phyloP scores from a whole-genome alignment of 2,888 invertebrate species.

The Falcaria lacertinaria region DNA sequence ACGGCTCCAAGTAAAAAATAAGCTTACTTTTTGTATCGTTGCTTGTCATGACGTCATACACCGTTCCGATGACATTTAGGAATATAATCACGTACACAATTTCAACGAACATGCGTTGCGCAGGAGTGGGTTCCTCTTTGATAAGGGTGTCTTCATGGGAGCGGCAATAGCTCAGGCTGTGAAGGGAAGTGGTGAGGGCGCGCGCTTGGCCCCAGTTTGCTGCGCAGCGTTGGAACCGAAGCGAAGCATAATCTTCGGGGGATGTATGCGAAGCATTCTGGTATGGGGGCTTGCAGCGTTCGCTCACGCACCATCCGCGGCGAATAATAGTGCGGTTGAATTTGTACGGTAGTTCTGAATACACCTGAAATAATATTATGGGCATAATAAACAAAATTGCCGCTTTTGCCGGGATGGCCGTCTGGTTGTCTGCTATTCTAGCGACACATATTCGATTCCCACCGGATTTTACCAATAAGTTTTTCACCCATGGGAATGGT shows the following conservation, averaged over 20 bases:
- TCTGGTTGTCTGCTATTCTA: no score
- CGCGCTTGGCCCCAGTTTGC: slow-evolving; percentile 10
- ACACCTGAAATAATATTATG: slow-evolving; percentile 12
- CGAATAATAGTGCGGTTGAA: slow-evolving; percentile 37
- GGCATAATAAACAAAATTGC: no score
- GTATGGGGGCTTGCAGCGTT: slow-evolving; percentile 19
- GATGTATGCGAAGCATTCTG: slow-evolving; percentile 10
- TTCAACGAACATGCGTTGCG: slow-evolving; percentile 15
- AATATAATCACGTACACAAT: slow-evolving; percentile 17
- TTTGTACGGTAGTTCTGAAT: slow-evolving; percentile 20
- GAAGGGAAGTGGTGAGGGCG: slow-evolving; percentile 21
- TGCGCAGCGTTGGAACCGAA: slow-evolving; percentile 25
- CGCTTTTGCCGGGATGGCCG: neutral
- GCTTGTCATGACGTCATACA: slow-evolving; percentile 21
- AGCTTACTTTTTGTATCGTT: slow-evolving; percentile 19
- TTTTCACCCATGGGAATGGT: no score
- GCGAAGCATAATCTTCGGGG: neutral
- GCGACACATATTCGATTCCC: no score
- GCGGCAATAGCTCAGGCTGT: slow-evolving; percentile 23
- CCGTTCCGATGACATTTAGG: slow-evolving; percentile 30
- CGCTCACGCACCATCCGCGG: slow-evolving; percentile 39
- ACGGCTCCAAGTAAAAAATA: neutral
- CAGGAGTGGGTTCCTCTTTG: slow-evolving; percentile 13
- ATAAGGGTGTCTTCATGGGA: slow-evolving; percentile 12
- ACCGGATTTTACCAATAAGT: no score